Base-by-base conservation (phyloP, 2,888 invertebrate species). In the Macrosiphum euphorbiae region DNA sequence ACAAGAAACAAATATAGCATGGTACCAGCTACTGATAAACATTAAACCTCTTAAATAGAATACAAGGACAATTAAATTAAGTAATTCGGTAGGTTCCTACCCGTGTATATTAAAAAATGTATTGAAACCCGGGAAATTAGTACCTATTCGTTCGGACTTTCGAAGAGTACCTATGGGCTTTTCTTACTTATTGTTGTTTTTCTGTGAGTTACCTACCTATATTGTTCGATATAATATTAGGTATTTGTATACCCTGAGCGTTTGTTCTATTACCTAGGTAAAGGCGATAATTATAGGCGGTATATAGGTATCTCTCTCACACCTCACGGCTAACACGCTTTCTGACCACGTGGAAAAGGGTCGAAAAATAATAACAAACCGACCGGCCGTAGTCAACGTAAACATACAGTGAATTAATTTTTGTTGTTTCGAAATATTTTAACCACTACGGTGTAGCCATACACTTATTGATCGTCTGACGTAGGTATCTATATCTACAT, bases 391-490 rank as follows among this genome's bases (percentile, higher is more conserved):
- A 88, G 87, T 67, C 8, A 92, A 92, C 88, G 67, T 35, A 86
- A 85, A 91, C 91, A 90, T 35, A 20, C 35, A 7, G 35, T 67
- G 67, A 90, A 28, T 90, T n/a, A 4, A 52, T 90, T 78, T 61
- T 78, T 52, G 35, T 78, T 52, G 67, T 90, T 41, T 28, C 55
- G 26, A 55, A 58, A 41, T 55, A 26, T 58, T 86, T 13, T n/a
- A n/a, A 35, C 8, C 41, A 50, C 47, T 26, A 20, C 85, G 91
- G 91, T 86, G 91, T 86, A 91, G 91, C 28, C 44, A 86, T 91
- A 86, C 85, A 61, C 61, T 92, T 92, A 92, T 92, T 61, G 92
- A 92, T 92, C 87, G 92, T 47, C 20, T 26, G 85, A 52, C 87
- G 50, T 47, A 52, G 0, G 44, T 44, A 44, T 44, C 47, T 52